Conservation (phyloP, 2,888 invertebrate genomes). For the Chydorus sphaericus region DNA sequence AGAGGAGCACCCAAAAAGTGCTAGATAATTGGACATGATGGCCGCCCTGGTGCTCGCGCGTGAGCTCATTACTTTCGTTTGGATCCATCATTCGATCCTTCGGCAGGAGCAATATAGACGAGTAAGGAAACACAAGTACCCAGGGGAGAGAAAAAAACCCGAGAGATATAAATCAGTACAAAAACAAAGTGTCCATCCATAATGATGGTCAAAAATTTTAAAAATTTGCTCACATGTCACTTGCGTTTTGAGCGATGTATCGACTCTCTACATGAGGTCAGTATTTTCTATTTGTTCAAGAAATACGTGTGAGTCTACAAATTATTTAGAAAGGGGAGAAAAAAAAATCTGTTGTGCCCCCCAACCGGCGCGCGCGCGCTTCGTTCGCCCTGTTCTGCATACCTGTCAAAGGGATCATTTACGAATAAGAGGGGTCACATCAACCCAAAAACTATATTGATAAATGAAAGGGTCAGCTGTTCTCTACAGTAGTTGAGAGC, state of each 20-base stretch:
- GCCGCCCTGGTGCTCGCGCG: no score
- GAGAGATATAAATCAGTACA: not conserved
- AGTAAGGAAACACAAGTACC: not conserved
- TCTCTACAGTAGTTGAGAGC: no score
- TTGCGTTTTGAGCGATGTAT: no score
- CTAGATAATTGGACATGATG: conserved; percentile 3
- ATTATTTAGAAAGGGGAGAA: not conserved
- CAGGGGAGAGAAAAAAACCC: not conserved
- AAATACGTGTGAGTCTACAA: not conserved
- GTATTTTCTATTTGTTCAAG: not conserved
- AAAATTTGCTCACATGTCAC: not conserved
- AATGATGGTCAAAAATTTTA: not conserved
- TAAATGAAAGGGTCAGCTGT: no score
- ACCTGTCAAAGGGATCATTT: no score
- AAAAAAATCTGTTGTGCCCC: not conserved
- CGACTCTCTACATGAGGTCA: no score
- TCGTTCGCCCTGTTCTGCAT: no score
- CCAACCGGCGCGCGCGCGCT: not conserved
- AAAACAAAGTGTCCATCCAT: not conserved
- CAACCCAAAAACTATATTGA: not conserved
- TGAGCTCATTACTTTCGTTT: not conserved
- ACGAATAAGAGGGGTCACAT: no score
- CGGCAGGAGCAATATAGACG: not conserved
- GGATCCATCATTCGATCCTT: conserved; percentile 5
- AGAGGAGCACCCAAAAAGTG: no score